Percentiles rank a stretch among this genome's conserved stretches.
These are phyloP conservation scores for Perognathus longimembris DNA, from an alignment of 2,113 vertebrate genomes.

Conservation along the genomic window DNA sequence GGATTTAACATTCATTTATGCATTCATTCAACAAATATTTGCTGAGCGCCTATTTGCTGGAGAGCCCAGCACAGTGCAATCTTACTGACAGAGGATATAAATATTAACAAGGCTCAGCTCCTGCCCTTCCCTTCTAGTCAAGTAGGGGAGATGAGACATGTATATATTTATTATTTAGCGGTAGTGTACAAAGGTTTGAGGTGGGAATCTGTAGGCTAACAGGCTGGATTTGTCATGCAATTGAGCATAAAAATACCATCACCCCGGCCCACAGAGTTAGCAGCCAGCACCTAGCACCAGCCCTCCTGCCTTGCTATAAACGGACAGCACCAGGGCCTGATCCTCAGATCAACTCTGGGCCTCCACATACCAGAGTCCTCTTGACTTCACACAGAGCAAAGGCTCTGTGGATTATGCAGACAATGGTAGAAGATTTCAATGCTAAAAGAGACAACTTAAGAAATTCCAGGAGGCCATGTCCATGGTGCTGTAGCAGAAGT, in stretches of 20 bases:
- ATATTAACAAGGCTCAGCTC: slow-evolving; percentile 71
- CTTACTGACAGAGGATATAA: slow-evolving; percentile 56
- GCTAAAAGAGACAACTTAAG: not conserved
- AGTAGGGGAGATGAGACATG: slow-evolving; percentile 52
- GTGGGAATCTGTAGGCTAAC: slow-evolving; percentile 51
- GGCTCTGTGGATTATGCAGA: not conserved
- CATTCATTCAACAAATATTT: slow-evolving; percentile 80
- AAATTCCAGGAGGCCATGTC: not conserved
- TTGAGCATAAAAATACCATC: not conserved
- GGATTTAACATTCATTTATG: slow-evolving; percentile 77
- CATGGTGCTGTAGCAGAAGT: not conserved
- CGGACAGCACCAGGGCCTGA: not conserved
- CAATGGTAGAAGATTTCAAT: not conserved
- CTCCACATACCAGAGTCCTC: not conserved
- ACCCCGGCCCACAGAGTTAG: not conserved
- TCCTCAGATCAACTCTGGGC: not conserved
- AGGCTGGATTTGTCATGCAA: slow-evolving; percentile 11
- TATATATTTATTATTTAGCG: slow-evolving; percentile 76
- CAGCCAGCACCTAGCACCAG: not conserved
- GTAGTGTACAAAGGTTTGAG: slow-evolving; percentile 35
- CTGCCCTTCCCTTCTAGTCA: slow-evolving; percentile 63
- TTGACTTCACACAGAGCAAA: not conserved
- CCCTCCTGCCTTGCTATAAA: not conserved
- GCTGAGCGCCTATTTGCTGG: slow-evolving; percentile 64
- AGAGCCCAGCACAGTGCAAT: slow-evolving; percentile 47